Evolutionary conservation across 2,888 invertebrate genomes (phyloP).

Genomic region (Leptogaster cylindrica): DNA sequence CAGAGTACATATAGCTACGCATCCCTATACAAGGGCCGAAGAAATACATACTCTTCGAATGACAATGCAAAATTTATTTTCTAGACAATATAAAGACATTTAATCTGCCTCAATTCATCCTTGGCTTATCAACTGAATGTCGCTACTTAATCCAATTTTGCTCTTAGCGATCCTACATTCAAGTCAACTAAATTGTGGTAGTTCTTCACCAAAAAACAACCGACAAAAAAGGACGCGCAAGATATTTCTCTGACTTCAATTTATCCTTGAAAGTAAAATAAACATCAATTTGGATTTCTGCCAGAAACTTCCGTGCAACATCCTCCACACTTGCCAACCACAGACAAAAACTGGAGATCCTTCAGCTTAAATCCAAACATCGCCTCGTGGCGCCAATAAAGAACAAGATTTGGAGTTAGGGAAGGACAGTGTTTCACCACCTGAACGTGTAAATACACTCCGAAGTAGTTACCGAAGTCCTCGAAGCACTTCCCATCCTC

Average conservation of each 20-base stretch:
- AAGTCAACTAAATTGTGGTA: neutral
- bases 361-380: constrained; percentile 12
- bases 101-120: constrained; percentile 8
- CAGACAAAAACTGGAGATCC: neutral
- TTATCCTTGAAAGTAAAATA: constrained; percentile 22
- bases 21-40: no score
- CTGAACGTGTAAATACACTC: constrained; percentile 15
- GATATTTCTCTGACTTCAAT: constrained; percentile 15
- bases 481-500: neutral
- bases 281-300: constrained; percentile 32
- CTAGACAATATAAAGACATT: no score
- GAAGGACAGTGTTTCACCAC: neutral
- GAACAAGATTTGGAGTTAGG: constrained; percentile 15
- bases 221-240: constrained; percentile 14
- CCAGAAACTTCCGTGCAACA: constrained; percentile 17
- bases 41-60: no score
- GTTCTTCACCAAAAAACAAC: no score
- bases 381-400: constrained; percentile 26
- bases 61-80: no score
- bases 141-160: constrained; percentile 13
- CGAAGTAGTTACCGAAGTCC: neutral
- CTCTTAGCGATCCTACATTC: neutral
- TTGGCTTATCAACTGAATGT: constrained; percentile 11
- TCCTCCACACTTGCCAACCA: neutral
- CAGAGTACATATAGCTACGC: no score